Conservation (phyloP, 1,140 invertebrate species). For the Cheumatopsyche charites region DNA sequence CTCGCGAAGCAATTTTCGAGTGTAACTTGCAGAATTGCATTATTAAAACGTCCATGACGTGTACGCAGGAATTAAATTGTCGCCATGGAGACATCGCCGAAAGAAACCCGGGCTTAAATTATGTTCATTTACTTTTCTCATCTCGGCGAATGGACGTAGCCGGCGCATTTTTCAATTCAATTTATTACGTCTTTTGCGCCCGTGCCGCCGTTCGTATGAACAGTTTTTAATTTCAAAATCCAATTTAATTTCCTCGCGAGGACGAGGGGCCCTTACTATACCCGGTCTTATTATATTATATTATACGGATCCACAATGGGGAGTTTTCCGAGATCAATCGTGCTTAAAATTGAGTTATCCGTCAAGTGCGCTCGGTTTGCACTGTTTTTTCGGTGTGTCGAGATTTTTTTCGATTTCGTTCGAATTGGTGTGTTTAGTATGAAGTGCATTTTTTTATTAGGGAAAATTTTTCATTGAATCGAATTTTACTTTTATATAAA, state of each 20-base stretch:
- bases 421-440: too few species aligned
- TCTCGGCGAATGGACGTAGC: conserved; percentile 1
- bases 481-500: too few species aligned
- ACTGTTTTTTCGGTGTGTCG: too few species aligned
- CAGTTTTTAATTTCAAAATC: conserved; percentile 21
- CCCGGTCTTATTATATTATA: too few species aligned
- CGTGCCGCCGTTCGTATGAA: not conserved
- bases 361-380: not conserved
- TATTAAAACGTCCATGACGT: too few species aligned
- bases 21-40: too few species aligned
- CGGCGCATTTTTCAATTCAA: conserved; percentile 22
- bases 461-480: too few species aligned
- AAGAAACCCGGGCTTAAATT: conserved; percentile 1
- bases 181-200: conserved; percentile 11
- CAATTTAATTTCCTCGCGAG: conserved; percentile 9
- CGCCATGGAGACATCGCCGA: not conserved
- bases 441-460: too few species aligned
- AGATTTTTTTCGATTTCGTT: too few species aligned
- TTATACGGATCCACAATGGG: not conserved
- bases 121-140: conserved; percentile 20
- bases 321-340: conserved; percentile 2
- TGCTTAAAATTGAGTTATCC: conserved; percentile 16
- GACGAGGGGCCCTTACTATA: too few species aligned
- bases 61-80: conserved; percentile 7
- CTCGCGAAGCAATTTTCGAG: too few species aligned